phyloP scores from a whole-genome alignment of 1,140 invertebrate species.

The Penaeus vannamei region DNA sequence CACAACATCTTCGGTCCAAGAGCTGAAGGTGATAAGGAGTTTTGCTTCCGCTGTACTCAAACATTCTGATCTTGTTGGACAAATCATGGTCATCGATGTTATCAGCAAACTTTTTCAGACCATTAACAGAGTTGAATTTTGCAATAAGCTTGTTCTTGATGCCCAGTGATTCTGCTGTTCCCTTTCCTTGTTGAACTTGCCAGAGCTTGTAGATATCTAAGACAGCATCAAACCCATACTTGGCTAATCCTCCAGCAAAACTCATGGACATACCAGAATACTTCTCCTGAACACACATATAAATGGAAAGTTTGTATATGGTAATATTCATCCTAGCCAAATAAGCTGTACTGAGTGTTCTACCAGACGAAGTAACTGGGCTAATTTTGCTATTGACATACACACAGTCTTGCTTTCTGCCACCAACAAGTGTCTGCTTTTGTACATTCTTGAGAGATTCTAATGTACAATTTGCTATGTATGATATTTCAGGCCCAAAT shows the following conservation, averaged over 20 bases:
- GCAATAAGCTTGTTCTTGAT: conserved; percentile 48
- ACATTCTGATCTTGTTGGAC: conserved; percentile 58
- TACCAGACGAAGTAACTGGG: not conserved
- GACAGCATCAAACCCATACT: conserved; percentile 36
- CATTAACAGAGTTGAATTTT: not conserved
- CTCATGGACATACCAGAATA: not conserved
- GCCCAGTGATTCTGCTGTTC: conserved; percentile 13
- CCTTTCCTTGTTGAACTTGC: not conserved
- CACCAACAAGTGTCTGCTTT: conserved; percentile 36
- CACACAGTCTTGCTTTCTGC: not conserved
- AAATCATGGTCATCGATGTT: conserved; percentile 60
- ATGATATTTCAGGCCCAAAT: conserved; percentile 69
- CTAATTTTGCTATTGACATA: not conserved
- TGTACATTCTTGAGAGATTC: not conserved
- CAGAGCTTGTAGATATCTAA: conserved; percentile 46
- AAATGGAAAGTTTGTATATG: conserved; percentile 18
- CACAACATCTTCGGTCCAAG: conserved; percentile 47
- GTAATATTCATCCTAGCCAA: conserved; percentile 27
- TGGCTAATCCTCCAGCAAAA: conserved; percentile 46
- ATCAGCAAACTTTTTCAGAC: conserved; percentile 37
- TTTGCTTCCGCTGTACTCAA: conserved; percentile 23
- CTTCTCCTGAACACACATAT: not conserved
- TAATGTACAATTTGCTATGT: conserved; percentile 59
- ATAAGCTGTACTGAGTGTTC: conserved; percentile 8
- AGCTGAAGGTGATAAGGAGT: conserved; percentile 29